phyloP scores from a whole-genome alignment of 2,888 invertebrate species.

The Acrobeloides nanus region DNA sequence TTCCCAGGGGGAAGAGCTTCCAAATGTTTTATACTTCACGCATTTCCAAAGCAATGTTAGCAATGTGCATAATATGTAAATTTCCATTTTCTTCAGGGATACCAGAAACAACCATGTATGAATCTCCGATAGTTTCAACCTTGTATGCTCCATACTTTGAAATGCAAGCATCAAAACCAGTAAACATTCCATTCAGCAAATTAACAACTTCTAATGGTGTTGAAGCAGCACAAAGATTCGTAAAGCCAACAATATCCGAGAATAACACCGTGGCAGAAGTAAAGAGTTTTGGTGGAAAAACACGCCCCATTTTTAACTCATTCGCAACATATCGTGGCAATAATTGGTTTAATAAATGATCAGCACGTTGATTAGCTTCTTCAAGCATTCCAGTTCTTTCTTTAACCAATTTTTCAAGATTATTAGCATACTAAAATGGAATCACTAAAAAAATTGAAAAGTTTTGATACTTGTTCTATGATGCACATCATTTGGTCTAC shows the following conservation, averaged over 20 bases:
- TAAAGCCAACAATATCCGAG: slow-evolving; percentile 46
- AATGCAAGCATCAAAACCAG: slow-evolving; percentile 48
- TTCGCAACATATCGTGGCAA: slow-evolving; percentile 46
- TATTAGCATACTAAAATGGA: slow-evolving; percentile 53
- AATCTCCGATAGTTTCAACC: slow-evolving; percentile 51
- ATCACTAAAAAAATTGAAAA: too few species aligned
- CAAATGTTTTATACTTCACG: slow-evolving; percentile 28
- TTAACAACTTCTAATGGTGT: slow-evolving; percentile 43
- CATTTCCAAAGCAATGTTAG: slow-evolving; percentile 42
- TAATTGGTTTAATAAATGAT: slow-evolving; percentile 42
- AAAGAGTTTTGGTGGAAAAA: slow-evolving; percentile 47
- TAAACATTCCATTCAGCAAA: slow-evolving; percentile 43
- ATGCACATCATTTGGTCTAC: slow-evolving; percentile 52
- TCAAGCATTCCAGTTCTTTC: slow-evolving; percentile 52
- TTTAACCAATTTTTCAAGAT: slow-evolving; percentile 49
- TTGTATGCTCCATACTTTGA: slow-evolving; percentile 16
- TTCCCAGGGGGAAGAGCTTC: too few species aligned
- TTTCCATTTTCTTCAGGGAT: slow-evolving; percentile 49
- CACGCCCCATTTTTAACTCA: slow-evolving; percentile 43
- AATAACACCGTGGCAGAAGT: slow-evolving; percentile 41
- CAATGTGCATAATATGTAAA: slow-evolving; percentile 40
- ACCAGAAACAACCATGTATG: slow-evolving; percentile 50
- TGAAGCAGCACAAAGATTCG: slow-evolving; percentile 37
- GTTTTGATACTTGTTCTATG: too few species aligned
- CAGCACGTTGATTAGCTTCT: slow-evolving; percentile 48